These are phyloP conservation scores for Brachionus paranguensis DNA, from an alignment of 1,140 invertebrate genomes.

Conservation along the genomic window DNA sequence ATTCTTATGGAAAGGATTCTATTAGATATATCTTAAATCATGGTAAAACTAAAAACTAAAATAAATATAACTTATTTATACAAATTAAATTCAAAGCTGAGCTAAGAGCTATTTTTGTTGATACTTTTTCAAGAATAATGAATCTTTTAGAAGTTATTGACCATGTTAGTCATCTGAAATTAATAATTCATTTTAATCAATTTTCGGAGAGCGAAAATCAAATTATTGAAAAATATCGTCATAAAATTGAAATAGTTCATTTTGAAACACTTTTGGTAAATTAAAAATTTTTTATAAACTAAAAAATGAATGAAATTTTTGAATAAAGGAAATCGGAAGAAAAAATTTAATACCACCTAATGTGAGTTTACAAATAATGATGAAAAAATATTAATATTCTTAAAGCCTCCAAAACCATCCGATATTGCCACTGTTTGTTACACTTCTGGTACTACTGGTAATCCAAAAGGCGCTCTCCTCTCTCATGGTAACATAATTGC, in stretches of 20 bases:
- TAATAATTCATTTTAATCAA: conserved; percentile 35
- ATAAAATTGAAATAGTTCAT: conserved; percentile 10
- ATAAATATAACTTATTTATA: background rate
- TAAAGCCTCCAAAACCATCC: conserved; percentile 57
- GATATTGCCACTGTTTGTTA: conserved; percentile 90
- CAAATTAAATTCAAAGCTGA: background rate
- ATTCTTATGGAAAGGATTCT: conserved; percentile 37
- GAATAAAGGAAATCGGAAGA: background rate
- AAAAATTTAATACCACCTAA: background rate
- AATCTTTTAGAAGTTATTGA: conserved; percentile 16
- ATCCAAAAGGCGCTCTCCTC: conserved; percentile 90
- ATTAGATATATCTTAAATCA: conserved; percentile 33
- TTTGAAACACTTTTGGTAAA: background rate
- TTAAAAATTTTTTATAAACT: background rate
- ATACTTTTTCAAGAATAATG: background rate
- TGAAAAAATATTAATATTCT: background rate
- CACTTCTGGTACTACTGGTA: conserved; percentile 91
- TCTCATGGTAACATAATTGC: conserved; percentile 76
- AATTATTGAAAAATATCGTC: background rate
- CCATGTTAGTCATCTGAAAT: background rate
- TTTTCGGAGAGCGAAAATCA: background rate
- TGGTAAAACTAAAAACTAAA: background rate
- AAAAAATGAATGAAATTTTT: background rate
- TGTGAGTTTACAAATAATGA: background rate
- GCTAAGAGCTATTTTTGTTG: conserved; percentile 29